These are phyloP conservation scores for Sarcophaga caerulescens DNA, from an alignment of 2,888 invertebrate genomes.

Conservation along the genomic window DNA sequence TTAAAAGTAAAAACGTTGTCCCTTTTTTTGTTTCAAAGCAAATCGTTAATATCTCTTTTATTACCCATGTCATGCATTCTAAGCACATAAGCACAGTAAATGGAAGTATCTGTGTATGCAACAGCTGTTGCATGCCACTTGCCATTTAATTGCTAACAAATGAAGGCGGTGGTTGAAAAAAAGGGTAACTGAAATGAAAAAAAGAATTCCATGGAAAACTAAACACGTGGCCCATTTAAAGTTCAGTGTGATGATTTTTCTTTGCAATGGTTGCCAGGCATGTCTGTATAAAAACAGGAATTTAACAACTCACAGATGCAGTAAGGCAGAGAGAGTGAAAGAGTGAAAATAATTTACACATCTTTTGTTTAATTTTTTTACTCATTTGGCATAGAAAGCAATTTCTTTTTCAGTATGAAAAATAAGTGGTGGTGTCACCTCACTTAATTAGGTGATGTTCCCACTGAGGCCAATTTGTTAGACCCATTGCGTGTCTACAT, in stretches of 20 bases:
- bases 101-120: background rate
- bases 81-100: background rate
- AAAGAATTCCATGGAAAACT: background rate
- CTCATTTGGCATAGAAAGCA: background rate
- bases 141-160: conserved; percentile 51
- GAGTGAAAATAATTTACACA: background rate
- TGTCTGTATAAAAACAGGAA: background rate
- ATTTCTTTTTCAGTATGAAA: too few species aligned
- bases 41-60: too few species aligned
- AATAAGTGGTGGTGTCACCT: too few species aligned
- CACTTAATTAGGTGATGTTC: too few species aligned
- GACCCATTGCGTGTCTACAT: too few species aligned
- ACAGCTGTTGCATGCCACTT: conserved; percentile 61
- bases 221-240: conserved; percentile 59
- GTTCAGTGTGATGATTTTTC: conserved; percentile 35
- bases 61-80: too few species aligned
- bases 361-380: background rate
- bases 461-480: too few species aligned
- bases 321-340: background rate
- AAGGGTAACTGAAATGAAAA: background rate
- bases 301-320: background rate
- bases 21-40: too few species aligned
- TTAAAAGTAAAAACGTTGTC: too few species aligned
- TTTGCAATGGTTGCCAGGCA: background rate
- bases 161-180: conserved; percentile 1